Evolutionary conservation across 1,140 invertebrate species (phyloP).

Genomic region (Steinernema feltiae): DNA sequence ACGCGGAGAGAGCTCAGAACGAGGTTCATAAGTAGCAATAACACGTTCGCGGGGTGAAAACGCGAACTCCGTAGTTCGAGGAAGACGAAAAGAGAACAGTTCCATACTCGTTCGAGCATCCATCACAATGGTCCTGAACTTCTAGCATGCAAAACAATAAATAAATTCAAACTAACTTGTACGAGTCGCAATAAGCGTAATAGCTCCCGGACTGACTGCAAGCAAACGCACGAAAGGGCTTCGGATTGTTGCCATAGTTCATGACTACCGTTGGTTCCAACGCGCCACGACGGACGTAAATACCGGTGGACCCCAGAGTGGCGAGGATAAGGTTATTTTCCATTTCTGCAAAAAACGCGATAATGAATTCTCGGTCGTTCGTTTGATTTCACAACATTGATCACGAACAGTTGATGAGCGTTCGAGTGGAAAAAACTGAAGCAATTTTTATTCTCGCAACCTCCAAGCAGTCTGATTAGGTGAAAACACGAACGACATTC

Average conservation of each 20-base stretch:
- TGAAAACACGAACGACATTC: too few relatives aligned
- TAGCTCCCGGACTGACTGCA: too few relatives aligned
- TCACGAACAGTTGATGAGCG: too few relatives aligned
- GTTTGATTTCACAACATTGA: too few relatives aligned
- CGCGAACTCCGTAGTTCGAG: constrained; percentile 26
- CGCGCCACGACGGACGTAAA: constrained; percentile 27
- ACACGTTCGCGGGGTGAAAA: constrained; percentile 35
- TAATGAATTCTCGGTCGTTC: too few relatives aligned
- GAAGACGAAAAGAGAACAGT: constrained; percentile 23
- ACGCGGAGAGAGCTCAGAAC: too few relatives aligned
- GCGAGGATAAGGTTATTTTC: constrained; percentile 5
- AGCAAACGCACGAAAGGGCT: constrained; percentile 30
- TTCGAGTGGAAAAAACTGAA: too few relatives aligned
- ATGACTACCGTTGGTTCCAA: constrained; percentile 14
- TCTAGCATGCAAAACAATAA: background rate
- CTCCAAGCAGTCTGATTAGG: too few relatives aligned
- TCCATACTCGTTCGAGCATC: constrained; percentile 24
- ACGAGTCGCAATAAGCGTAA: constrained; percentile 19
- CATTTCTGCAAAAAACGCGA: constrained; percentile 9
- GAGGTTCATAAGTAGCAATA: constrained; percentile 34
- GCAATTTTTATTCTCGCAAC: too few relatives aligned
- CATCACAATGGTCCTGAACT: constrained; percentile 32
- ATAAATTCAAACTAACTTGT: constrained; percentile 12
- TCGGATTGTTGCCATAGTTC: constrained; percentile 29
- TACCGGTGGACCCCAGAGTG: constrained; percentile 32